phyloP scores from a whole-genome alignment of 1,140 invertebrate genomes.

The Lepidostoma basale region DNA sequence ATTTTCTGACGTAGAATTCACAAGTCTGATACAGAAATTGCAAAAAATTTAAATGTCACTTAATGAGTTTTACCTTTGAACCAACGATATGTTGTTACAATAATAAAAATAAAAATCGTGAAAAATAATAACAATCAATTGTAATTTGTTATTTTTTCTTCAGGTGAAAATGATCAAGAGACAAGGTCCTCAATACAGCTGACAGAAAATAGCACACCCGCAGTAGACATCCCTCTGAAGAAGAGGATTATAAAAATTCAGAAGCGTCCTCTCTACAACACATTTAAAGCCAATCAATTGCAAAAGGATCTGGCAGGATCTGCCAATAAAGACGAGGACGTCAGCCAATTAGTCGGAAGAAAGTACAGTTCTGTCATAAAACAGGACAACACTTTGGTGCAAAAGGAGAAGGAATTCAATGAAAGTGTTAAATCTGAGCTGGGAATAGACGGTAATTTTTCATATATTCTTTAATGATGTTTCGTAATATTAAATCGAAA shows the following conservation, averaged over 20 bases:
- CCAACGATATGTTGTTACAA: no score
- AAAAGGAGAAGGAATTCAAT: constrained; percentile 33
- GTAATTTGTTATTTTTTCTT: neutral
- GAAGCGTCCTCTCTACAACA: constrained; percentile 31
- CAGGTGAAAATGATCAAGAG: constrained; percentile 39
- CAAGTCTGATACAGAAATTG: no score
- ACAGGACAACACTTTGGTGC: constrained; percentile 41
- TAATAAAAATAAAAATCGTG: no score
- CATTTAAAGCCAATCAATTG: constrained; percentile 30
- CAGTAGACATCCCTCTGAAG: neutral
- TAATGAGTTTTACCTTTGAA: no score
- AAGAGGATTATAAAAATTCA: constrained; percentile 34
- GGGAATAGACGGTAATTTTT: constrained; percentile 25
- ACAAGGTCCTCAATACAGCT: constrained; percentile 39
- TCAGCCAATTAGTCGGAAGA: constrained; percentile 16
- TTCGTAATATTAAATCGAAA: no score
- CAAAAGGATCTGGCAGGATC: neutral
- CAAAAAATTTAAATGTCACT: no score
- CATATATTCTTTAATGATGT: no score
- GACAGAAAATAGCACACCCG: constrained; percentile 28
- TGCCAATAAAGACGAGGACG: neutral
- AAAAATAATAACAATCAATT: no score
- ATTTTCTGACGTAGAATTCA: no score
- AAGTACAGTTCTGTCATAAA: constrained; percentile 44
- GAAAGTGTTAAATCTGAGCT: neutral